Evolutionary conservation across 1,140 invertebrate species (phyloP).

Genomic region (Cyphomyrmex costatus): DNA sequence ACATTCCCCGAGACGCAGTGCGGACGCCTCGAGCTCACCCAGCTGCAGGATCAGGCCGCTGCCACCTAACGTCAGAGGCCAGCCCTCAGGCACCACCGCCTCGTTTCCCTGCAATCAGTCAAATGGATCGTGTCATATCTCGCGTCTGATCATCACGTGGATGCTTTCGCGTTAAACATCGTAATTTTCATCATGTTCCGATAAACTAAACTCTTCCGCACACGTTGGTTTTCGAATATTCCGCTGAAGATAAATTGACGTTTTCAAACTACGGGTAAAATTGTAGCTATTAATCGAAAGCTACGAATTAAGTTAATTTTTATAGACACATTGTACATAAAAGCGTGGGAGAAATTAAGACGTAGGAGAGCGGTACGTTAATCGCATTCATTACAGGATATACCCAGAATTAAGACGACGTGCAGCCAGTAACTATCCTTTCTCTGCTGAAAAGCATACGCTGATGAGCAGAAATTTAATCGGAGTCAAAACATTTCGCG

Average conservation of each 20-base stretch:
- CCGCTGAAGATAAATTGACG: not conserved
- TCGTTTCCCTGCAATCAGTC: constrained; percentile 84
- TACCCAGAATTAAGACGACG: constrained; percentile 61
- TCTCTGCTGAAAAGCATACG: constrained; percentile 10
- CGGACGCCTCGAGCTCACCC: constrained; percentile 85
- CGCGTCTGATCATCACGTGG: not conserved
- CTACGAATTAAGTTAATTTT: constrained; percentile 48
- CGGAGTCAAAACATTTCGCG: constrained; percentile 46
- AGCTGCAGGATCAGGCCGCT: constrained; percentile 85
- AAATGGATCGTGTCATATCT: constrained; percentile 45
- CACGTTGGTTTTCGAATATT: not conserved
- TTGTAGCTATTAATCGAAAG: constrained; percentile 50
- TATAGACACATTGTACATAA: constrained; percentile 40
- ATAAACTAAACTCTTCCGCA: not conserved
- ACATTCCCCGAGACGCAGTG: constrained; percentile 86
- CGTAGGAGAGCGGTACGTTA: constrained; percentile 51
- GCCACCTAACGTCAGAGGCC: constrained; percentile 85
- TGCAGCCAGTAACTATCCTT: constrained; percentile 25
- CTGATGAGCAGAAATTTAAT: constrained; percentile 62
- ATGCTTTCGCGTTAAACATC: constrained; percentile 26
- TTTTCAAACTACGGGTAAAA: not conserved
- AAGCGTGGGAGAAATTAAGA: constrained; percentile 53
- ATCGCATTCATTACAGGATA: constrained; percentile 66
- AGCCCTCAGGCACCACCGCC: constrained; percentile 84
- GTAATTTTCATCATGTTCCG: not conserved